These are phyloP conservation scores for Brachionichthys hirsutus DNA, from an alignment of 2,113 vertebrate species.

Conservation along the genomic window DNA sequence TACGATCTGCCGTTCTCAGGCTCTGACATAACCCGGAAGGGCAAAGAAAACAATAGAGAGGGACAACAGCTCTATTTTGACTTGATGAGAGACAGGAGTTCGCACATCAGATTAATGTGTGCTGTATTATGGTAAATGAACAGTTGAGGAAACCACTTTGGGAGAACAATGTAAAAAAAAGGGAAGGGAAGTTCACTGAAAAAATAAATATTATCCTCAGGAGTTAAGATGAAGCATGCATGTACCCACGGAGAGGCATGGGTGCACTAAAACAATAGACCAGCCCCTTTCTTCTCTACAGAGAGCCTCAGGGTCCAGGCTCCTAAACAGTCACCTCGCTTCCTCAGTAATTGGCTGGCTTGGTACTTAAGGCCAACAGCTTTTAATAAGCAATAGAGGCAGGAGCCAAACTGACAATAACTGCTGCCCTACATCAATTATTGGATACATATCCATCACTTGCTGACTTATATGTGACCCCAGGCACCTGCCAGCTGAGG, in stretches of 20 bases:
- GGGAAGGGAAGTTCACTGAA: conserved; percentile 61
- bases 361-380: conserved; percentile 82
- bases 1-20: conserved; percentile 56
- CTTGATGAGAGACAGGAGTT: conserved; percentile 55
- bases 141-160: conserved; percentile 69
- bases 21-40: conserved; percentile 58
- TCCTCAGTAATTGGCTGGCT: conserved; percentile 77
- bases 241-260: conserved; percentile 31
- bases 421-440: conserved; percentile 83
- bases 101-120: conserved; percentile 62
- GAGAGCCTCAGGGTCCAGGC: conserved; percentile 54
- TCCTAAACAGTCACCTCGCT: conserved; percentile 66
- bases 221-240: conserved; percentile 28
- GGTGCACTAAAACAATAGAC: conserved; percentile 54
- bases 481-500: conserved; percentile 79
- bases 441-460: conserved; percentile 92
- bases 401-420: conserved; percentile 81
- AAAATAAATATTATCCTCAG: conserved; percentile 51
- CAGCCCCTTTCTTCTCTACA: conserved; percentile 38
- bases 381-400: conserved; percentile 84
- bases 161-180: conserved; percentile 67
- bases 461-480: conserved; percentile 84
- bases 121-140: conserved; percentile 55
- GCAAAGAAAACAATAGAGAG: conserved; percentile 66
- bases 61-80: conserved; percentile 46